phyloP scores from a whole-genome alignment of 2,113 vertebrate species.

The Colistium nudipinnis region DNA sequence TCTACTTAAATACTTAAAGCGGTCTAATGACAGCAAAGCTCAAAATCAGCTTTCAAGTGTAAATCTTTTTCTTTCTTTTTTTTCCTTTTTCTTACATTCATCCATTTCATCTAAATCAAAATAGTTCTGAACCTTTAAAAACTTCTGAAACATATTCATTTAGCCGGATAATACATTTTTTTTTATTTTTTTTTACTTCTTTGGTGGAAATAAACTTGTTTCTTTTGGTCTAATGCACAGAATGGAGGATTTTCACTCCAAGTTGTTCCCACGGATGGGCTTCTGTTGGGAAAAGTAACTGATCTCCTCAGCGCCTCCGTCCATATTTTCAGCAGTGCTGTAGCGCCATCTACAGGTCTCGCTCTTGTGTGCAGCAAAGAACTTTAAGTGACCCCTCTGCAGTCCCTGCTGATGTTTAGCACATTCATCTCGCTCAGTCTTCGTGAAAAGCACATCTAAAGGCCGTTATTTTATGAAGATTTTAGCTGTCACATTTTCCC shows the following conservation, averaged over 20 bases:
- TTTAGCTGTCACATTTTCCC: constrained; percentile 77
- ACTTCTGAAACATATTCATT: constrained; percentile 73
- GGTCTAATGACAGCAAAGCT: constrained; percentile 79
- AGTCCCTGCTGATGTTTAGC: constrained; percentile 80
- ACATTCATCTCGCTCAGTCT: constrained; percentile 78
- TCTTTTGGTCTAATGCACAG: constrained; percentile 53
- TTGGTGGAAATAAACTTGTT: constrained; percentile 59
- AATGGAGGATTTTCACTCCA: constrained; percentile 72
- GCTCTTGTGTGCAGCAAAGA: constrained; percentile 69
- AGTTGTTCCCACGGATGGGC: constrained; percentile 72
- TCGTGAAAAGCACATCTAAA: constrained; percentile 79
- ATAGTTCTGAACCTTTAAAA: constrained; percentile 67
- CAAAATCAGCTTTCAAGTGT: constrained; percentile 81
- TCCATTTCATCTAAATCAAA: constrained; percentile 70
- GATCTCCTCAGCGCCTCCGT: constrained; percentile 31
- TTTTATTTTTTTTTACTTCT: constrained; percentile 12
- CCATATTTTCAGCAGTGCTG: constrained; percentile 72
- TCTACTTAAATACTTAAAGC: constrained; percentile 83
- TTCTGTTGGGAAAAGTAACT: constrained; percentile 65
- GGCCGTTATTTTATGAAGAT: constrained; percentile 79
- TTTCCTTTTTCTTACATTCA: constrained; percentile 50
- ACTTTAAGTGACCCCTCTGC: constrained; percentile 84
- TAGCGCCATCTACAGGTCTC: constrained; percentile 82
- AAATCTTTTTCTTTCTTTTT: constrained; percentile 71
- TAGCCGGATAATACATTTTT: no score